Evolutionary conservation across 2,113 vertebrate species (phyloP).

Genomic region (Chelonoidis abingdonii): DNA sequence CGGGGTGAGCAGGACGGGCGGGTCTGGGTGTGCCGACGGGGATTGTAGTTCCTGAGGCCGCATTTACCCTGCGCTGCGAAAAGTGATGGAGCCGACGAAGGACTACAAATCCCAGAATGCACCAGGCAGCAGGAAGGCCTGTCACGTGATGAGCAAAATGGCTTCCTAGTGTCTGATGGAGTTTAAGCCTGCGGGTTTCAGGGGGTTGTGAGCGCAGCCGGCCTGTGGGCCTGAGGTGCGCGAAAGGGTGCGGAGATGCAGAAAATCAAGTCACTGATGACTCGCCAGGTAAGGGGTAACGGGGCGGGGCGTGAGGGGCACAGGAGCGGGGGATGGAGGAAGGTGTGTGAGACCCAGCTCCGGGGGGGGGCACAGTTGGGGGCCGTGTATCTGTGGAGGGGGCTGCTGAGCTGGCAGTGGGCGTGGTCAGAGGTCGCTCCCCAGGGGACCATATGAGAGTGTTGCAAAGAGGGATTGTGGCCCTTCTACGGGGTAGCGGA

Average conservation of each 20-base stretch:
- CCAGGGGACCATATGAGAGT: background rate
- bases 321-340: background rate
- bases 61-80: fast-evolving
- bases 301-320: background rate
- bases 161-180: slow-evolving; percentile 52
- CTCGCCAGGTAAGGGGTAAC: slow-evolving; percentile 89
- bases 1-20: too few relatives aligned
- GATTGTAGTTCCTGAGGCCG: background rate
- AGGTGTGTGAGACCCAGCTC: background rate
- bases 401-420: background rate
- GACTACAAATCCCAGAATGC: slow-evolving; percentile 74
- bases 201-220: background rate
- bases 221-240: background rate
- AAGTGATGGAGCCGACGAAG: fast-evolving
- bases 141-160: slow-evolving; percentile 80
- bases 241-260: slow-evolving; percentile 84
- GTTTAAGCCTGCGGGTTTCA: background rate
- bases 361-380: background rate
- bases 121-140: background rate
- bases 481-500: background rate
- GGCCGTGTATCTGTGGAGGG: background rate
- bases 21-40: background rate
- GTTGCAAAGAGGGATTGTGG: background rate
- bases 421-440: background rate
- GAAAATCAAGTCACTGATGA: slow-evolving; percentile 97